phyloP scores from a whole-genome alignment of 2,113 vertebrate species.

The Takifugu flavidus region DNA sequence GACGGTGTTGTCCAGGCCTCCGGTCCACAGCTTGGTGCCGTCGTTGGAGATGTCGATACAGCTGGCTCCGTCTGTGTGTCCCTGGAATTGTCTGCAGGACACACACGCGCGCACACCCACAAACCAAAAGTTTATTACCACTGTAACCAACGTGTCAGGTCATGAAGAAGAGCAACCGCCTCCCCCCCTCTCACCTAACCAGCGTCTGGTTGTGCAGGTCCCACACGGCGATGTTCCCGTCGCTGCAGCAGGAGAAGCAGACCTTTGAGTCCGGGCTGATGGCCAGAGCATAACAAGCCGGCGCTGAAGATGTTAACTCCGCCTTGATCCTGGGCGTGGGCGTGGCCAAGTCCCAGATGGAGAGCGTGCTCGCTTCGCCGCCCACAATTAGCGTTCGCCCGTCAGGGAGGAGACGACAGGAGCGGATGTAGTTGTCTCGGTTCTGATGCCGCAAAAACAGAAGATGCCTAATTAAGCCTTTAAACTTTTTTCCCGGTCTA shows the following conservation, averaged over 20 bases:
- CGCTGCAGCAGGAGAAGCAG: conserved; percentile 97
- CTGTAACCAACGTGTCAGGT: background rate
- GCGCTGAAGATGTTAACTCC: conserved; percentile 93
- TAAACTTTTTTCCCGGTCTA: background rate
- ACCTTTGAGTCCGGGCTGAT: conserved; percentile 98
- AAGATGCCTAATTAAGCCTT: too few species aligned
- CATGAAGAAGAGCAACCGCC: too few species aligned
- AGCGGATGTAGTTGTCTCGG: conserved; percentile 97
- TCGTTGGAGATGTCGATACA: conserved; percentile 98
- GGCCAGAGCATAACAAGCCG: conserved; percentile 93
- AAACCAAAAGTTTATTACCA: background rate
- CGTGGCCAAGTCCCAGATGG: conserved; percentile 96
- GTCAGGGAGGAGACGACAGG: conserved; percentile 93
- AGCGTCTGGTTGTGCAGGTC: conserved; percentile 97
- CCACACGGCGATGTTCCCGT: conserved; percentile 96
- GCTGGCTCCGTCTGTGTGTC: conserved; percentile 95
- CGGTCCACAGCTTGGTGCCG: conserved; percentile 95
- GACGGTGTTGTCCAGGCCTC: conserved; percentile 94
- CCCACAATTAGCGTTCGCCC: conserved; percentile 94
- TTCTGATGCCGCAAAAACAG: conserved; percentile 72
- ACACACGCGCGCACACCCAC: conserved; percentile 17
- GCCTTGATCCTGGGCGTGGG: conserved; percentile 96
- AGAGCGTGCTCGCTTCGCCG: conserved; percentile 91
- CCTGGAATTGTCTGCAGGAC: conserved; percentile 87
- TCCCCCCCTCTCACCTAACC: conserved; percentile 80